Evolutionary conservation across 2,113 vertebrate genomes (phyloP).

Genomic region (Ginglymostoma cirratum): DNA sequence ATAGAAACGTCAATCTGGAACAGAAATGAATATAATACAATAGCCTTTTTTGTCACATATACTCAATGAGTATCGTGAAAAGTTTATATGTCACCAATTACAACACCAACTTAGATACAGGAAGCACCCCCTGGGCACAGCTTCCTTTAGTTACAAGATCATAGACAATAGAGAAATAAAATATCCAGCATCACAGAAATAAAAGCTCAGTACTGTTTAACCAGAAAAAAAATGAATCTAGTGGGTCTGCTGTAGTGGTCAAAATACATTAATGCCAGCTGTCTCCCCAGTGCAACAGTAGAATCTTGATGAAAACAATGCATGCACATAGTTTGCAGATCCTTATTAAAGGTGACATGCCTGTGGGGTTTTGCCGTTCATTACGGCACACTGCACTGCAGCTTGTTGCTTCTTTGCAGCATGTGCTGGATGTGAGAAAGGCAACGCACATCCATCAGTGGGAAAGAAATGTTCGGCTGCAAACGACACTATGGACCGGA

Average conservation of each 20-base stretch:
- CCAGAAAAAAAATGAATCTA: not conserved
- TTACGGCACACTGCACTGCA: conserved; percentile 9
- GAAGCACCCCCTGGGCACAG: too few relatives aligned
- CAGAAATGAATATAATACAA: too few relatives aligned
- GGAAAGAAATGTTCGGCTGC: too few relatives aligned
- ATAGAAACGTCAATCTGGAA: too few relatives aligned
- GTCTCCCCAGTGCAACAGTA: not conserved
- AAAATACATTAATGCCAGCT: not conserved
- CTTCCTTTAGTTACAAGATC: too few relatives aligned
- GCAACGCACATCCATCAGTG: not conserved
- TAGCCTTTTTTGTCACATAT: too few relatives aligned
- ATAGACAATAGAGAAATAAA: too few relatives aligned
- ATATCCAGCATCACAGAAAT: too few relatives aligned
- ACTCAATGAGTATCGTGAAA: too few relatives aligned
- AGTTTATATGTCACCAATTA: too few relatives aligned
- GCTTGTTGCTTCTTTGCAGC: not conserved
- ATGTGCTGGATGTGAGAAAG: not conserved
- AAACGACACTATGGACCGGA: not conserved
- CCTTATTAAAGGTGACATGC: conserved; percentile 24
- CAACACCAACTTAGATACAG: too few relatives aligned
- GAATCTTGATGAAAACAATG: not conserved
- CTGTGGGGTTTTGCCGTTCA: conserved; percentile 3
- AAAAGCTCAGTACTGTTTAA: not conserved
- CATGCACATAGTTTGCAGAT: not conserved
- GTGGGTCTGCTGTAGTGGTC: not conserved